phyloP scores from a whole-genome alignment of 2,113 vertebrate species.

The Phylloscopus trochilus region DNA sequence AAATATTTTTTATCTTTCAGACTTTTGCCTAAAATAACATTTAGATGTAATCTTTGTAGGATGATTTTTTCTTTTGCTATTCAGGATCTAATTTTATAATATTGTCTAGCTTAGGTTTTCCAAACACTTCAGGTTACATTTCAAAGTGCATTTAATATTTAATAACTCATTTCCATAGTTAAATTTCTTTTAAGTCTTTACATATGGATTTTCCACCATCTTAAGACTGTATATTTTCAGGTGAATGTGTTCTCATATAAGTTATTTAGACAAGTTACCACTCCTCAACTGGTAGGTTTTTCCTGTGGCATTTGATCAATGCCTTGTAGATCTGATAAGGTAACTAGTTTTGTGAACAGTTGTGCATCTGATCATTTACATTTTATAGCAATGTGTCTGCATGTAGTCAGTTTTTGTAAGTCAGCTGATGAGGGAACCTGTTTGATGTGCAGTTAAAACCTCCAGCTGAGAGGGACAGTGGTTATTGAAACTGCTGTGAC shows the following conservation, averaged over 20 bases:
- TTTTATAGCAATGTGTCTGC: not conserved
- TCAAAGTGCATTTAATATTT: not conserved
- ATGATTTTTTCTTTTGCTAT: not conserved
- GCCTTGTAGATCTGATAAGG: not conserved
- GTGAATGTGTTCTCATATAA: not conserved
- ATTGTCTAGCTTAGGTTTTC: not conserved
- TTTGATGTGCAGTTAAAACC: not conserved
- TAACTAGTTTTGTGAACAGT: not conserved
- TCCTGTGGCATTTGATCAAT: not conserved
- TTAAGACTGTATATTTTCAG: not conserved
- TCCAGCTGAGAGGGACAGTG: not conserved
- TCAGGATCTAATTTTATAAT: not conserved
- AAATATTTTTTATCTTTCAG: not conserved
- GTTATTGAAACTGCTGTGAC: not conserved
- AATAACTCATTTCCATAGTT: not conserved
- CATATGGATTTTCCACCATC: not conserved
- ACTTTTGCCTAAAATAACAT: not conserved
- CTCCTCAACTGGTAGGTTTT: not conserved
- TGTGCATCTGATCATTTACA: not conserved
- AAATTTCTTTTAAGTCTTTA: not conserved
- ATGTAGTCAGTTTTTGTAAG: not conserved
- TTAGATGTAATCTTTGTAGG: not conserved
- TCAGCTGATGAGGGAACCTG: not conserved
- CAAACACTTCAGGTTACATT: not conserved
- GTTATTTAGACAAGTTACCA: not conserved